Percentiles rank a stretch among this genome's conserved stretches.
phyloP scores from a whole-genome alignment of 2,797 vertebrate genomes.

The Trichosurus vulpecula region DNA sequence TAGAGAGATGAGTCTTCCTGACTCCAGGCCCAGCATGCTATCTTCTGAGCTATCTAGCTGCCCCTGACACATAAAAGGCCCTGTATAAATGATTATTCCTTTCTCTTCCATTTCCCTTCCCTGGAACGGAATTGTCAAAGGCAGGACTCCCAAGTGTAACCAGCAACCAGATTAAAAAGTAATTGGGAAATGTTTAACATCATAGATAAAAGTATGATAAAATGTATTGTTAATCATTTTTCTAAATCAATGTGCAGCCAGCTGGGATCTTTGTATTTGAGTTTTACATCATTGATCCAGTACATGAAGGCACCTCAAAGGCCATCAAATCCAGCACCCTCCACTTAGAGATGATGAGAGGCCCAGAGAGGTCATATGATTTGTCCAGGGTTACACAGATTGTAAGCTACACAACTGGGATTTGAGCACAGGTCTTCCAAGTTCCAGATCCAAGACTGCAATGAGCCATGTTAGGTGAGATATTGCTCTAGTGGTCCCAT shows the following conservation, averaged over 20 bases:
- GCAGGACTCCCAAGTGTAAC: background rate
- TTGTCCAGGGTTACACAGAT: background rate
- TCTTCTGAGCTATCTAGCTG: no score
- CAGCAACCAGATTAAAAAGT: background rate
- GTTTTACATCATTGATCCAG: background rate
- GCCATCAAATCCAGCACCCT: background rate
- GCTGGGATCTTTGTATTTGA: background rate
- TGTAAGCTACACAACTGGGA: background rate
- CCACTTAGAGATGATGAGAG: background rate
- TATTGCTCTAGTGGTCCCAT: background rate
- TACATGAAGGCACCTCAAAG: background rate
- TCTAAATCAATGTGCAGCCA: background rate
- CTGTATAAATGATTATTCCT: background rate
- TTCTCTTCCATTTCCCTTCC: background rate
- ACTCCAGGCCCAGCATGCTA: background rate
- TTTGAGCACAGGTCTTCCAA: background rate
- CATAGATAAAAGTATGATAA: background rate
- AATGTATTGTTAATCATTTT: background rate
- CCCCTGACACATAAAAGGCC: no score
- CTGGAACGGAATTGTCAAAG: background rate
- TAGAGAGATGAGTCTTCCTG: background rate
- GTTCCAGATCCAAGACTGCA: background rate
- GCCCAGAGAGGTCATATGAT: background rate
- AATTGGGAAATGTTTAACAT: background rate
- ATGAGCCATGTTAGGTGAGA: background rate